A percentile compares a stretch with the other conserved stretches of the same genome.
Conservation (phyloP, 2,888 invertebrate genomes). For the Busseola fusca region DNA sequence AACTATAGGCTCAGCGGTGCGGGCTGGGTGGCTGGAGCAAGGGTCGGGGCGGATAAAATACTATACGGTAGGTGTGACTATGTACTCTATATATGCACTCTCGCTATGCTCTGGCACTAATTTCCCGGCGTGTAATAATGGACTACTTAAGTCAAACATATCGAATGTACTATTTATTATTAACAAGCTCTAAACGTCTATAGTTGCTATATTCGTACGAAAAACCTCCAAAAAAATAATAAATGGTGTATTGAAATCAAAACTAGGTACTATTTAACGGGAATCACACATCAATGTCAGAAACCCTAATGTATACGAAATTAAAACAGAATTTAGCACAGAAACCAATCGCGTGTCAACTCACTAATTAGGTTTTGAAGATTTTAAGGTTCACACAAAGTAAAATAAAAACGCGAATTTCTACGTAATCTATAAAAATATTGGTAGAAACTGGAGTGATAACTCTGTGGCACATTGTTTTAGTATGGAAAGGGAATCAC, state of each 20-base stretch:
- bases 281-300: conserved; percentile 21
- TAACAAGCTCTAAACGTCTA: too few species aligned
- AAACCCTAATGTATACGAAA: conserved; percentile 30
- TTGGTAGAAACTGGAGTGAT: conserved; percentile 10
- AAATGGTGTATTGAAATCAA: not conserved
- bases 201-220: not conserved
- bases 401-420: conserved; percentile 48
- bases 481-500: not conserved
- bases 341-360: conserved; percentile 55
- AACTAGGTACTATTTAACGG: not conserved
- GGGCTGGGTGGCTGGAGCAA: too few species aligned
- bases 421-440: conserved; percentile 36
- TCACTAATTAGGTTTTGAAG: conserved; percentile 58
- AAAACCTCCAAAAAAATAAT: not conserved
- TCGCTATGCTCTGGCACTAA: not conserved
- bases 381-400: conserved; percentile 59
- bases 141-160: not conserved
- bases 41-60: not conserved
- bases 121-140: not conserved
- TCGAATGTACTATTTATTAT: not conserved
- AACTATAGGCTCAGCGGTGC: too few species aligned
- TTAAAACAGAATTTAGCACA: conserved; percentile 36
- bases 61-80: too few species aligned
- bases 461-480: not conserved
- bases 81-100: not conserved